A percentile compares a stretch with the other conserved stretches of the same genome.
phyloP scores from a whole-genome alignment of 2,113 vertebrate species.

The Cathartes aura region DNA sequence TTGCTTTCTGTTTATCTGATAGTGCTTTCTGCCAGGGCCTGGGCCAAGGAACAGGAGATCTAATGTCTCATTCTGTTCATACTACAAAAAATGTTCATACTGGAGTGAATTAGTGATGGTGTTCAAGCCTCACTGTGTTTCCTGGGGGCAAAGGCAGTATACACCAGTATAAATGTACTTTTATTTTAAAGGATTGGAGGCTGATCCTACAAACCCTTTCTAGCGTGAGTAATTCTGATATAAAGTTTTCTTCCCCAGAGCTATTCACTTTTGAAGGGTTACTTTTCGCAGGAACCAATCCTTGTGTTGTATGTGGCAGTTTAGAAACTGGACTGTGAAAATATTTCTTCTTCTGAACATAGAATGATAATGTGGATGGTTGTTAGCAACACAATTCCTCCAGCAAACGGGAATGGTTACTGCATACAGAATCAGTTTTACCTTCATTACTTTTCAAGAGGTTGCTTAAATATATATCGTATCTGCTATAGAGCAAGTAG shows the following conservation, averaged over 20 bases:
- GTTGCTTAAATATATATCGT: constrained; percentile 41
- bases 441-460: constrained; percentile 66
- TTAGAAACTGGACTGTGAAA: constrained; percentile 41
- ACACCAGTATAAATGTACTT: not conserved
- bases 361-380: not conserved
- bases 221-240: not conserved
- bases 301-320: not conserved
- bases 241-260: not conserved
- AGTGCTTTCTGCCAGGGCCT: not conserved
- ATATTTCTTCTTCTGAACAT: constrained; percentile 20
- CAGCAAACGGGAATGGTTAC: constrained; percentile 20
- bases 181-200: constrained; percentile 11
- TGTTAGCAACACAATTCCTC: constrained; percentile 19
- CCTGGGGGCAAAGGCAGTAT: not conserved
- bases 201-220: not conserved
- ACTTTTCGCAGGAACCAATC: not conserved
- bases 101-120: constrained; percentile 17
- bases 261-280: not conserved
- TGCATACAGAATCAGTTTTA: constrained; percentile 54
- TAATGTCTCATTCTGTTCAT: not conserved
- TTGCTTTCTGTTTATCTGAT: not conserved
- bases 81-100: not conserved
- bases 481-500: constrained; percentile 7
- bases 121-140: constrained; percentile 1
- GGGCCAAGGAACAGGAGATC: not conserved